Conservation (phyloP, 2,797 vertebrate species). For the Gobio occitaniae region DNA sequence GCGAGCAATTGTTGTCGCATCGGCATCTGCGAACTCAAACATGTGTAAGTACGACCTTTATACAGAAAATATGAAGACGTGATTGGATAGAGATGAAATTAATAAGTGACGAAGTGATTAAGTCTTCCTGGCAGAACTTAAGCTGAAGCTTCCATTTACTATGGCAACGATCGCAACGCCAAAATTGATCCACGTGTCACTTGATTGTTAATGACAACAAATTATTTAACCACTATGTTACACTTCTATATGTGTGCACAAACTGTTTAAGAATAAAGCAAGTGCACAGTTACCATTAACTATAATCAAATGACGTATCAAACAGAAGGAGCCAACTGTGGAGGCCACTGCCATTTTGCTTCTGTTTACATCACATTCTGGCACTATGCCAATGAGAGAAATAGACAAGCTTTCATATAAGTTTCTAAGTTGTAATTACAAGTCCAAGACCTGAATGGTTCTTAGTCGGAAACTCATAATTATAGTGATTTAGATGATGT, state of each 20-base stretch:
- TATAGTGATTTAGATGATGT: neutral
- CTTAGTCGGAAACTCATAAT: neutral
- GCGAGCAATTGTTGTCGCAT: too few species aligned
- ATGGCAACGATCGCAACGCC: neutral
- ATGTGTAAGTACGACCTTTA: too few species aligned
- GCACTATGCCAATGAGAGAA: neutral
- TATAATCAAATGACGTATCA: neutral
- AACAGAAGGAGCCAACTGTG: neutral
- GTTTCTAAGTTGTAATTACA: neutral
- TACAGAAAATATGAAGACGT: too few species aligned
- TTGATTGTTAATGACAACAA: neutral
- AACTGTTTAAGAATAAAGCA: neutral
- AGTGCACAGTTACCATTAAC: neutral
- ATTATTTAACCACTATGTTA: neutral
- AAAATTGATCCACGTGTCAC: neutral
- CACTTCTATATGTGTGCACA: neutral
- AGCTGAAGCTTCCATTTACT: too few species aligned
- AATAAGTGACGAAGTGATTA: too few species aligned
- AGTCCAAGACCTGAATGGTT: conserved; percentile 2
- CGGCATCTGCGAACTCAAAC: too few species aligned
- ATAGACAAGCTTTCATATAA: neutral
- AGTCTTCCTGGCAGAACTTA: too few species aligned
- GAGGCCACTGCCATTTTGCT: neutral
- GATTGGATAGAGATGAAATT: too few species aligned
- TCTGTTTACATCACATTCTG: neutral